These are phyloP conservation scores for Meteorus colon DNA, from an alignment of 2,888 invertebrate genomes.

Conservation along the genomic window DNA sequence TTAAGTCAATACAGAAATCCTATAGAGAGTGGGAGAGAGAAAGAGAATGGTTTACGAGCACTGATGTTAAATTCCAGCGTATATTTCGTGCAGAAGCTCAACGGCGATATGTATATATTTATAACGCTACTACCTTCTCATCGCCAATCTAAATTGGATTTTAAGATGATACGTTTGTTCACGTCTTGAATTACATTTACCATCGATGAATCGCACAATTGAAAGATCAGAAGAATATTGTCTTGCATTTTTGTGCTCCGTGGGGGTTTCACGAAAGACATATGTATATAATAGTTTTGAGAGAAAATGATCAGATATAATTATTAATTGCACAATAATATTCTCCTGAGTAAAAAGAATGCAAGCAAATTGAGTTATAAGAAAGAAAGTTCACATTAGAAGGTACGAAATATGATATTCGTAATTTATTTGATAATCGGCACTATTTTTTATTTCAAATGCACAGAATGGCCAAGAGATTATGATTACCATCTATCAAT, in stretches of 20 bases:
- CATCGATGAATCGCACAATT: background rate
- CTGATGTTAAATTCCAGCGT: slow-evolving; percentile 15
- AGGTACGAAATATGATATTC: too few relatives aligned
- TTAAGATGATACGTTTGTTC: slow-evolving; percentile 17
- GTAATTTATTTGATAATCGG: too few relatives aligned
- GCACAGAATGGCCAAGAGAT: too few relatives aligned
- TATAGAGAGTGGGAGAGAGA: background rate
- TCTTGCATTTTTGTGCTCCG: background rate
- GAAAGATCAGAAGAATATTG: background rate
- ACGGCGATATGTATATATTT: slow-evolving; percentile 5
- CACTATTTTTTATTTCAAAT: too few relatives aligned
- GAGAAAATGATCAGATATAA: background rate
- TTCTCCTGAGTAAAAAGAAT: background rate
- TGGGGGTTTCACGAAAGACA: background rate
- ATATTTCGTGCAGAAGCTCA: slow-evolving; percentile 14
- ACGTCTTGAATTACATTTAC: background rate
- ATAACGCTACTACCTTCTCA: background rate
- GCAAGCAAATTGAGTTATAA: background rate
- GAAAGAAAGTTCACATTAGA: too few relatives aligned
- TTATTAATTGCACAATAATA: background rate
- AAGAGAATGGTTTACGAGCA: slow-evolving; percentile 12
- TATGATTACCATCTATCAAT: too few relatives aligned
- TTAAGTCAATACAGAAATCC: slow-evolving; percentile 25
- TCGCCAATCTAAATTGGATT: slow-evolving; percentile 21
- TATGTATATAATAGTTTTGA: too few relatives aligned